These are phyloP conservation scores for Parasteatoda tepidariorum DNA, from an alignment of 1,140 invertebrate species.

Conservation along the genomic window DNA sequence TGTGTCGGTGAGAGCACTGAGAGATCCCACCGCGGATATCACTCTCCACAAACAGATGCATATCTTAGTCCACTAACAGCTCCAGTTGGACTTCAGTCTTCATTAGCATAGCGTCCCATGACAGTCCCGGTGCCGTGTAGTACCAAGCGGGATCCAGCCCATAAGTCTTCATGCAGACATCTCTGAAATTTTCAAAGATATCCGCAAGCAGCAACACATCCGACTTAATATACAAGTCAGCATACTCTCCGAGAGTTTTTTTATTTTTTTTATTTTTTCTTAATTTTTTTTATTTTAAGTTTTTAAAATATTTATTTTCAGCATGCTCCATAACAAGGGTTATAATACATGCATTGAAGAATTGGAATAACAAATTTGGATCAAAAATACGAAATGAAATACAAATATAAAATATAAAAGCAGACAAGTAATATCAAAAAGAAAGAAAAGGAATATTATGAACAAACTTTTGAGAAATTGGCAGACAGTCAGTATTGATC, in stretches of 20 bases:
- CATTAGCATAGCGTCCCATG: constrained; percentile 18
- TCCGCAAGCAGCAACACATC: constrained; percentile 63
- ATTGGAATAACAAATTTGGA: too few relatives aligned
- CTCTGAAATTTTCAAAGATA: constrained; percentile 65
- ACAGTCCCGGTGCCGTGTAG: constrained; percentile 20
- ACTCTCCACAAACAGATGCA: constrained; percentile 21
- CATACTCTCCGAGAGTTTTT: constrained; percentile 62
- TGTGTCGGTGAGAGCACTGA: neutral
- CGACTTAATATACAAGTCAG: constrained; percentile 62
- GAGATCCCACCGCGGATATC: neutral
- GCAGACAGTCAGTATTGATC: too few relatives aligned
- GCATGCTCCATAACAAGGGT: too few relatives aligned
- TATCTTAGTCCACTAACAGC: constrained; percentile 29
- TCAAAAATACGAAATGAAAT: too few relatives aligned
- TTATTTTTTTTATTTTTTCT: too few relatives aligned
- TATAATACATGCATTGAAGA: too few relatives aligned
- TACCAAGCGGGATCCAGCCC: constrained; percentile 37
- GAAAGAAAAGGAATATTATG: too few relatives aligned
- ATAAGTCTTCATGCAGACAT: constrained; percentile 43
- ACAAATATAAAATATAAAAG: too few relatives aligned
- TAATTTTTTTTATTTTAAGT: too few relatives aligned
- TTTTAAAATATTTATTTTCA: too few relatives aligned
- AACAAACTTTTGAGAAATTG: too few relatives aligned
- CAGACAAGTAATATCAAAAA: too few relatives aligned
- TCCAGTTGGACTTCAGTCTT: constrained; percentile 13